phyloP scores from a whole-genome alignment of 2,888 invertebrate genomes.

The Ennomos erosarius region DNA sequence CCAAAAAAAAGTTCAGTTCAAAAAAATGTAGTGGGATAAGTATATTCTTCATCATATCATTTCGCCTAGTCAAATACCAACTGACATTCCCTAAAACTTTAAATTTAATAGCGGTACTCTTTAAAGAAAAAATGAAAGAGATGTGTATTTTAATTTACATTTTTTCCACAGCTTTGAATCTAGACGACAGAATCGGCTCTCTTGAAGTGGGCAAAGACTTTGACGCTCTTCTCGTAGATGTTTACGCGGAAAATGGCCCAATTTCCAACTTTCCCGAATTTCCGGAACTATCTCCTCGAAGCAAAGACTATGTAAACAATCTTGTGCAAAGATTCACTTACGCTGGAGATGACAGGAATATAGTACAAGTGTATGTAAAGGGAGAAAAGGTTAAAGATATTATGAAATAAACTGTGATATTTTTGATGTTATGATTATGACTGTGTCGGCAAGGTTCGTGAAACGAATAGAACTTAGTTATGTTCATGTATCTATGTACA shows the following conservation, averaged over 20 bases:
- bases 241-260: slow-evolving; percentile 77
- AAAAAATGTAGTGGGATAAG: too few species aligned
- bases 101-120: too few species aligned
- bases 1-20: too few species aligned
- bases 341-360: slow-evolving; percentile 93
- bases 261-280: slow-evolving; percentile 77
- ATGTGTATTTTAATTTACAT: background rate
- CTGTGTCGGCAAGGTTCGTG: too few species aligned
- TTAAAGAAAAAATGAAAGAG: too few species aligned
- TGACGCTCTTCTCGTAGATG: slow-evolving; percentile 92
- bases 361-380: slow-evolving; percentile 90
- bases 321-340: slow-evolving; percentile 91
- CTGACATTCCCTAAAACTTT: too few species aligned
- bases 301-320: slow-evolving; percentile 81
- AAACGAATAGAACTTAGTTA: too few species aligned
- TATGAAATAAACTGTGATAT: slow-evolving; percentile 15
- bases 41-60: too few species aligned
- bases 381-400: slow-evolving; percentile 79
- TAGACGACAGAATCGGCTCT: slow-evolving; percentile 91
- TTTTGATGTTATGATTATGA: background rate
- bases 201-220: slow-evolving; percentile 93
- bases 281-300: slow-evolving; percentile 38
- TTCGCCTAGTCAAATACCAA: too few species aligned
- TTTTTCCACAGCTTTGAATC: slow-evolving; percentile 86
- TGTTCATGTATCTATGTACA: too few species aligned